Conservation (phyloP, 2,113 vertebrate species). For the Etheostoma cragini region DNA sequence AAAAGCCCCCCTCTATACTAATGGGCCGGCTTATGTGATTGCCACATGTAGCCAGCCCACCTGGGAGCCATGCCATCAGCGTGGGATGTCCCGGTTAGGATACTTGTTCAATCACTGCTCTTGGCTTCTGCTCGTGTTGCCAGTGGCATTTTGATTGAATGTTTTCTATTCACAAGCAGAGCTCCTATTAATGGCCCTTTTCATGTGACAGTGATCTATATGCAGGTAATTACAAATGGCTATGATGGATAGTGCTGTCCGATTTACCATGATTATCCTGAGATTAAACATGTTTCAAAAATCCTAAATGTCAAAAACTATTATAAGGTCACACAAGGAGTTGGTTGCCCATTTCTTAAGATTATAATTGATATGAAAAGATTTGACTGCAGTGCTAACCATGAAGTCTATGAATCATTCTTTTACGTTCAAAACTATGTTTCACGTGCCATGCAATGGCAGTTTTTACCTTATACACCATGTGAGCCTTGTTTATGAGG, state of each 20-base stretch:
- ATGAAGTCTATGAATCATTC: not conserved
- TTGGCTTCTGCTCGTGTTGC: constrained; percentile 41
- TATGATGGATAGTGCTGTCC: constrained; percentile 72
- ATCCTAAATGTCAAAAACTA: constrained; percentile 67
- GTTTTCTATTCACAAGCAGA: constrained; percentile 64
- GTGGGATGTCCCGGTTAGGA: constrained; percentile 50
- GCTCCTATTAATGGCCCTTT: constrained; percentile 56
- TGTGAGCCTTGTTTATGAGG: constrained; percentile 1
- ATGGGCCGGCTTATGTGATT: constrained; percentile 45
- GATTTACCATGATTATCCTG: constrained; percentile 67
- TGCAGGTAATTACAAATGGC: constrained; percentile 75
- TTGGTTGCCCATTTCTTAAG: constrained; percentile 3
- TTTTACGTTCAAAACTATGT: not conserved
- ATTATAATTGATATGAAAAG: constrained; percentile 26
- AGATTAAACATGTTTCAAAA: constrained; percentile 77
- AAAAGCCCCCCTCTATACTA: not conserved
- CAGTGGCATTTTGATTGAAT: constrained; percentile 71
- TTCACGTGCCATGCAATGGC: not conserved
- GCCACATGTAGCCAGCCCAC: constrained; percentile 39
- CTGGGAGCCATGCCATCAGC: constrained; percentile 38
- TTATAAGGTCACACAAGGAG: constrained; percentile 57
- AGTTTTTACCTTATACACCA: not conserved
- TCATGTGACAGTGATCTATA: constrained; percentile 79
- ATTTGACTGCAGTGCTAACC: not conserved
- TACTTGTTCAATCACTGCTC: constrained; percentile 59